Conservation (phyloP, 2,888 invertebrate genomes). For the Kryphioiulus occultus region DNA sequence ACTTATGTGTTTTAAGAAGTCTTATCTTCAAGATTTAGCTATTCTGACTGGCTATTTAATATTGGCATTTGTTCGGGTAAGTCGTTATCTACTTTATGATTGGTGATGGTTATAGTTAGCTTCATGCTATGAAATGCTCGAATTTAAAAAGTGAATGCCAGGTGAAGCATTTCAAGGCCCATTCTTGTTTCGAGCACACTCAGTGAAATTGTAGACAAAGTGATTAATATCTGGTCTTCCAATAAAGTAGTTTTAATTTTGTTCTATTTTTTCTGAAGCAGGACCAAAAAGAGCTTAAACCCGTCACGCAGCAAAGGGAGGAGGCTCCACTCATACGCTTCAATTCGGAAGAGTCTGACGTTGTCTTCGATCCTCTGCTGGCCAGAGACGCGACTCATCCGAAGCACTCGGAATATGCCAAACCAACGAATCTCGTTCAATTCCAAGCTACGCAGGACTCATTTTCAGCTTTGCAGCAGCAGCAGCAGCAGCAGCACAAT, state of each 20-base stretch:
- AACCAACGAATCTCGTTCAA: constrained; percentile 7
- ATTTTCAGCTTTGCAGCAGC: too few relatives aligned
- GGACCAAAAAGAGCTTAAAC: not conserved
- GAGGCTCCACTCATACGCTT: constrained; percentile 51
- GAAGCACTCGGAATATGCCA: not conserved
- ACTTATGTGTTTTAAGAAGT: too few relatives aligned
- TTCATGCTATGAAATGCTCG: too few relatives aligned
- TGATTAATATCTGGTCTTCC: not conserved
- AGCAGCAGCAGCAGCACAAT: not conserved
- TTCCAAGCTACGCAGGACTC: not conserved
- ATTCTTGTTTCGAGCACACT: not conserved
- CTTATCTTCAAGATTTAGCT: not conserved
- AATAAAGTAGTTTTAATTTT: not conserved
- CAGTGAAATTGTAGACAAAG: not conserved
- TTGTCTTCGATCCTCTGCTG: constrained; percentile 51
- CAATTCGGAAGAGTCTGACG: constrained; percentile 50
- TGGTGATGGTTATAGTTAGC: too few relatives aligned
- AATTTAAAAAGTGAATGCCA: too few relatives aligned
- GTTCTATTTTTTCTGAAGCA: not conserved
- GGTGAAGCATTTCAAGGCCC: not conserved
- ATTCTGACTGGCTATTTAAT: too few relatives aligned
- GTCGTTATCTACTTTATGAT: too few relatives aligned
- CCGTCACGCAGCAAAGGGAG: not conserved
- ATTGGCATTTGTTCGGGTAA: too few relatives aligned
- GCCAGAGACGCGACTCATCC: constrained; percentile 1